Conservation (phyloP, 92 coral and sea anemone species). For the Siderastrea siderea region DNA sequence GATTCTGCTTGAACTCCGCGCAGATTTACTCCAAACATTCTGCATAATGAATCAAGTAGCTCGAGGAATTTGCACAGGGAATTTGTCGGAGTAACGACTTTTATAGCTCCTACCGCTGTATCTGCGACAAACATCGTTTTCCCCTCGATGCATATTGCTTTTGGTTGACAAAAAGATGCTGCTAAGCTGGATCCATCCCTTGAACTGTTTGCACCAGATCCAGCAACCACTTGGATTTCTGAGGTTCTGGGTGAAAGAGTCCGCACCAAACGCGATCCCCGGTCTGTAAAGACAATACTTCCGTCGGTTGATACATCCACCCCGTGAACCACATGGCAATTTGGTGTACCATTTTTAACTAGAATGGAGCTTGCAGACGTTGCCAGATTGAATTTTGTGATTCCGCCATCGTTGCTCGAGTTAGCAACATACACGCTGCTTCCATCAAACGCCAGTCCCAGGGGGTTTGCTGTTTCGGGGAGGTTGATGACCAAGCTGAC, state of each 20-base stretch:
- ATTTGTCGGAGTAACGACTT: not conserved
- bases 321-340: conserved; percentile 57
- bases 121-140: not conserved
- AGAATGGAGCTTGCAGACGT: conserved; percentile 14
- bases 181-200: conserved; percentile 15
- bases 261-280: conserved; percentile 47
- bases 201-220: conserved; percentile 7
- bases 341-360: conserved; percentile 41
- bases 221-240: too few species aligned
- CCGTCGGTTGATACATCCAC: conserved; percentile 34
- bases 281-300: conserved; percentile 35
- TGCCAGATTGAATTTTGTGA: conserved; percentile 39
- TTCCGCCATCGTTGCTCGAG: conserved; percentile 55
- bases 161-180: conserved; percentile 30
- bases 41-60: conserved; percentile 11
- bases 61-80: not conserved
- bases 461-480: conserved; percentile 32
- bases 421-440: conserved; percentile 23
- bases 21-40: conserved; percentile 27
- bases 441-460: conserved; percentile 35
- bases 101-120: not conserved
- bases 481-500: conserved; percentile 36
- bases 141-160: conserved; percentile 11
- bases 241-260: not conserved
- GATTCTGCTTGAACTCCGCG: conserved; percentile 21